Evolutionary conservation across 2,797 vertebrate species (phyloP).

Genomic region (Zenarchopterus dispar): DNA sequence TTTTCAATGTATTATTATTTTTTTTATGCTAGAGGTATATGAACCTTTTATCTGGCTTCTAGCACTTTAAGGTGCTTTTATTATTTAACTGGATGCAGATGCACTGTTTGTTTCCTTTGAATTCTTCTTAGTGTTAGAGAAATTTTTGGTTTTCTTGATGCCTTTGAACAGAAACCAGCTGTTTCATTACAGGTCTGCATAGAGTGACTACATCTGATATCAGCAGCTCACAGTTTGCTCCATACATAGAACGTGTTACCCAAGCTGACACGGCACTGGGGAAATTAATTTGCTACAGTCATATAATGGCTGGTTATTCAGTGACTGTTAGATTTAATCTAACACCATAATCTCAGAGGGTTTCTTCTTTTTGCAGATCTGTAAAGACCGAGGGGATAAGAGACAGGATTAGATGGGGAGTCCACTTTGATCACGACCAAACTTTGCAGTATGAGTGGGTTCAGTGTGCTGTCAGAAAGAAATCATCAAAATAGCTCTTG

Average conservation of each 20-base stretch:
- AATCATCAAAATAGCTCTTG: constrained; percentile 43
- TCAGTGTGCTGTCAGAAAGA: constrained; percentile 48
- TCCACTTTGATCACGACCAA: constrained; percentile 28
- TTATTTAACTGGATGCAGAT: constrained; percentile 9
- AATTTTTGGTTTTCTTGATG: constrained; percentile 12
- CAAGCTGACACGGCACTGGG: constrained; percentile 65
- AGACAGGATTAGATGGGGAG: constrained; percentile 31
- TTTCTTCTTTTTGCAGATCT: constrained; percentile 47
- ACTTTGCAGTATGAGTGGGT: constrained; percentile 28
- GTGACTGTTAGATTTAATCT: constrained; percentile 73
- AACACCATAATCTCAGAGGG: constrained; percentile 62
- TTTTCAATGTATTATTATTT: constrained; percentile 19
- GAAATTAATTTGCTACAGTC: constrained; percentile 73
- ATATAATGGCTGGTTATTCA: constrained; percentile 73
- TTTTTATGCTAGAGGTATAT: constrained; percentile 3
- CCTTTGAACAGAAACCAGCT: constrained; percentile 13
- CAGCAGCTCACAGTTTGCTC: constrained; percentile 38
- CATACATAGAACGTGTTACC: constrained; percentile 42
- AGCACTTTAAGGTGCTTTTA: neutral
- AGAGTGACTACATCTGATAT: constrained; percentile 45
- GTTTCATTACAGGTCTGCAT: constrained; percentile 15
- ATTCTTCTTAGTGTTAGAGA: neutral
- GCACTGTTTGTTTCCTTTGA: constrained; percentile 2
- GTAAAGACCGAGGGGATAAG: constrained; percentile 50
- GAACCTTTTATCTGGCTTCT: constrained; percentile 11